Conservation (phyloP, 2,797 vertebrate genomes). For the Xenopus petersii region DNA sequence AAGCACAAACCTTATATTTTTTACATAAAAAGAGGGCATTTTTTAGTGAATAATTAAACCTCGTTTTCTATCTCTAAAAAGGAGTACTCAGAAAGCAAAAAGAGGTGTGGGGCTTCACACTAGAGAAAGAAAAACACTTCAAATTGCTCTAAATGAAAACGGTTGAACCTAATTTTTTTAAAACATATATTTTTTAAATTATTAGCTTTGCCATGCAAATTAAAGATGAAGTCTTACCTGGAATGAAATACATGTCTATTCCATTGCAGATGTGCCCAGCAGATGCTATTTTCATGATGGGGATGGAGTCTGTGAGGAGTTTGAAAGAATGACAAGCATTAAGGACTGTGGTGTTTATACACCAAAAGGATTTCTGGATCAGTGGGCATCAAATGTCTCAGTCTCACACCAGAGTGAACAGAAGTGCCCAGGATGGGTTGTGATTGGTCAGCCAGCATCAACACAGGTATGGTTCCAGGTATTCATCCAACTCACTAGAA, state of each 20-base stretch:
- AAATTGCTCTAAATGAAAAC: no score
- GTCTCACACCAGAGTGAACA: slow-evolving; percentile 89
- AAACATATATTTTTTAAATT: not conserved
- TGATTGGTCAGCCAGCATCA: slow-evolving; percentile 88
- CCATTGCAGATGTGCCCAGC: slow-evolving; percentile 84
- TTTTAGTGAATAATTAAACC: no score
- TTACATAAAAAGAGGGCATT: no score
- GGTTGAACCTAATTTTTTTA: no score
- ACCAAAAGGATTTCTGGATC: slow-evolving; percentile 89
- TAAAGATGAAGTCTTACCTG: not conserved
- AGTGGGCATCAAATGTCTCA: slow-evolving; percentile 88
- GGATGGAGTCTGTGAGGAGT: slow-evolving; percentile 94
- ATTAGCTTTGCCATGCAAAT: not conserved
- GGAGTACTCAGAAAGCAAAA: no score
- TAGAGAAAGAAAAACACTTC: no score
- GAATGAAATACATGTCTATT: not conserved
- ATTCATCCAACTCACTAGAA: no score
- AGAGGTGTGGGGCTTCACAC: no score
- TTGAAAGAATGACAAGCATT: slow-evolving; percentile 90
- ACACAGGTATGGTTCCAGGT: slow-evolving; percentile 78
- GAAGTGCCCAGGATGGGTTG: slow-evolving; percentile 88
- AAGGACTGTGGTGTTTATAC: slow-evolving; percentile 95
- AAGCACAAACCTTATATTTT: no score
- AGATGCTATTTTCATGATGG: slow-evolving; percentile 96
- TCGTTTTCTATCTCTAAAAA: no score